phyloP scores from a whole-genome alignment of 2,797 vertebrate species.

The Macrochelys suwanniensis region DNA sequence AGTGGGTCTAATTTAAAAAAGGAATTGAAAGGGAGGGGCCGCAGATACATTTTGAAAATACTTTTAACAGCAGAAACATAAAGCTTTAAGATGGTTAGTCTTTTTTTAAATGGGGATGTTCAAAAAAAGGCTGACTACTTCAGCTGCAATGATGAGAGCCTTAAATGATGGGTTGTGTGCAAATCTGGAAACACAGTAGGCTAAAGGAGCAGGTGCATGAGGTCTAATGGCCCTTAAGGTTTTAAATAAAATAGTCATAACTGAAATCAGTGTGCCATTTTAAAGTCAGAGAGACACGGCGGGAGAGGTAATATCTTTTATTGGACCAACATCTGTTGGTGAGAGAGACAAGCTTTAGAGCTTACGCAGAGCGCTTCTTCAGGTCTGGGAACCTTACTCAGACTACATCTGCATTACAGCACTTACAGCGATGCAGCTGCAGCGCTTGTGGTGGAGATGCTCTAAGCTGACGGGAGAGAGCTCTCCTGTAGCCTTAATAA shows the following conservation, averaged over 20 bases:
- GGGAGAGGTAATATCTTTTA: too few species aligned
- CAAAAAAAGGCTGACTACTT: background rate
- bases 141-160: background rate
- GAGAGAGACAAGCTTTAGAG: too few species aligned
- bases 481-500: background rate
- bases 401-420: too few species aligned
- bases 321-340: too few species aligned
- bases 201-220: background rate
- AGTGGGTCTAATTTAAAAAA: fast-evolving
- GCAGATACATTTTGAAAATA: background rate
- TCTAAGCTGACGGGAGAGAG: too few species aligned
- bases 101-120: background rate
- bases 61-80: background rate
- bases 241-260: background rate
- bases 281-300: background rate
- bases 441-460: too few species aligned
- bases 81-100: background rate
- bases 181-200: background rate
- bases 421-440: too few species aligned
- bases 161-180: background rate
- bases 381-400: too few species aligned
- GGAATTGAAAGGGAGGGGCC: background rate
- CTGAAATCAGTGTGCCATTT: background rate
- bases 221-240: background rate
- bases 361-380: too few species aligned